Evolutionary conservation across 2,797 vertebrate genomes (phyloP).

Genomic region (Myotis pilosus): DNA sequence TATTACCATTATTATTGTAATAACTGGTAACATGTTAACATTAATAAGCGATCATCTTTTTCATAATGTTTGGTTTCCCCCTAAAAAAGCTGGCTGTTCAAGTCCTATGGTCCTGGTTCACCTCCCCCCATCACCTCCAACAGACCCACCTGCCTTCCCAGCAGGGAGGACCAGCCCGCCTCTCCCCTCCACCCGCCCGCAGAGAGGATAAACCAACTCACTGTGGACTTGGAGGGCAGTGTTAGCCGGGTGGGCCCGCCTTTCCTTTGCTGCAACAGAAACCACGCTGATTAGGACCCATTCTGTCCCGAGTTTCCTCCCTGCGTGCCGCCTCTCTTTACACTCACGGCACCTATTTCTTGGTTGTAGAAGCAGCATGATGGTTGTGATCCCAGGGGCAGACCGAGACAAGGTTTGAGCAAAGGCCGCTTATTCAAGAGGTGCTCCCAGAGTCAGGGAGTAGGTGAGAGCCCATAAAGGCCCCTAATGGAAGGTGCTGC

Average conservation of each 20-base stretch:
- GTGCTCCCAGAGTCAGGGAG: not conserved
- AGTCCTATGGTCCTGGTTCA: no score
- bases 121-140: no score
- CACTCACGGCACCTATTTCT: not conserved
- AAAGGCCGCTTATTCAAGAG: not conserved
- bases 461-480: rapidly evolving
- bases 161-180: not conserved
- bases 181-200: not conserved
- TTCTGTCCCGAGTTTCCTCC: not conserved
- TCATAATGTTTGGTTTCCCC: not conserved
- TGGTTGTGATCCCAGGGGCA: not conserved
- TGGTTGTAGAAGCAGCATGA: not conserved
- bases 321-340: slow-evolving; percentile 1
- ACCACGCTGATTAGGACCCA: not conserved
- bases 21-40: not conserved
- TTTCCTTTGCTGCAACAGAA: slow-evolving; percentile 95
- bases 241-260: slow-evolving; percentile 98
- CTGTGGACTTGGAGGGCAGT: slow-evolving; percentile 98
- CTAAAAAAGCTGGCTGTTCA: not conserved
- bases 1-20: not conserved
- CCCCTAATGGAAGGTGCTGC: rapidly evolving
- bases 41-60: not conserved
- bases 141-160: not conserved
- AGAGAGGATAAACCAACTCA: slow-evolving; percentile 83
- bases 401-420: not conserved